Conservation (phyloP, 1,140 invertebrate species). For the Drosophila littoralis region DNA sequence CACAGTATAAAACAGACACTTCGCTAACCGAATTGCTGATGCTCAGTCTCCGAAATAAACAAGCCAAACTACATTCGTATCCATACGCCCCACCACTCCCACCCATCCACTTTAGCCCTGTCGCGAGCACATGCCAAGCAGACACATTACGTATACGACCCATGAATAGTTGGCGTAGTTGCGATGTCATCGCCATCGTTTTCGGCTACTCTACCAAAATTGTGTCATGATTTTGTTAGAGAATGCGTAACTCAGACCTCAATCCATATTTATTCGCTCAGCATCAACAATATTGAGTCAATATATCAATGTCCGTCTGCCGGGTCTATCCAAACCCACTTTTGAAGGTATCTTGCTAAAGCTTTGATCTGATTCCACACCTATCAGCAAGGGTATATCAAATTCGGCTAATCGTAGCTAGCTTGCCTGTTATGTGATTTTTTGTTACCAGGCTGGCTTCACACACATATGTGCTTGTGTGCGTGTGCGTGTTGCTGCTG, state of each 20-base stretch:
- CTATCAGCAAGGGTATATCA: not conserved
- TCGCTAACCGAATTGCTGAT: not conserved
- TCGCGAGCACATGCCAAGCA: constrained; percentile 5
- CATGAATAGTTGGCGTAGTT: constrained; percentile 74
- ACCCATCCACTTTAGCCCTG: not conserved
- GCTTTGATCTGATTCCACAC: too few relatives aligned
- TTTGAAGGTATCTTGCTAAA: too few relatives aligned
- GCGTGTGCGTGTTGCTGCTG: constrained; percentile 23
- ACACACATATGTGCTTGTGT: constrained; percentile 1
- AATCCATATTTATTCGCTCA: too few relatives aligned
- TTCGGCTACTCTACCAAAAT: not conserved
- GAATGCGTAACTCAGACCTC: not conserved
- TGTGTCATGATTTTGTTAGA: not conserved
- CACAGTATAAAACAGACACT: not conserved
- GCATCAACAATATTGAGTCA: too few relatives aligned
- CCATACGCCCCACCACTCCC: not conserved
- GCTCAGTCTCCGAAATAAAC: not conserved
- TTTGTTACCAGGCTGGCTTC: constrained; percentile 5
- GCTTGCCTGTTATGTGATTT: not conserved
- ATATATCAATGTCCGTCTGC: too few relatives aligned
- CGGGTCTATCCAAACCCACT: too few relatives aligned
- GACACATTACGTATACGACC: constrained; percentile 71
- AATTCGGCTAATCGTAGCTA: not conserved
- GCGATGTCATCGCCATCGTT: constrained; percentile 52
- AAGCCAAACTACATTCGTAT: not conserved